A percentile compares a stretch with the other conserved stretches of the same genome.
These are phyloP conservation scores for Eriosoma lanigerum DNA, from an alignment of 1,140 invertebrate genomes.

Conservation along the genomic window DNA sequence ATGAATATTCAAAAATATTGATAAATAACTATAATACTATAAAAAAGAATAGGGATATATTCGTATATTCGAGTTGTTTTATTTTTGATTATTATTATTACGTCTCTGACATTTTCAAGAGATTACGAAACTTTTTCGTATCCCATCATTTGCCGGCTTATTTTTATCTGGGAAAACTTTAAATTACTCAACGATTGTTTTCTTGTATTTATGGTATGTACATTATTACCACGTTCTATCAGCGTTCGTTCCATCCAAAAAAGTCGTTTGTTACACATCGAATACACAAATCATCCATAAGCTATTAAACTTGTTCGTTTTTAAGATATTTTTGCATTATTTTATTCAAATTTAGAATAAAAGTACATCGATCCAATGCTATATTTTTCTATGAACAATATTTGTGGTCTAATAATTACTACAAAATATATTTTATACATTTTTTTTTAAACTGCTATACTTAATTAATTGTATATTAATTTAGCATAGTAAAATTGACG, in stretches of 20 bases:
- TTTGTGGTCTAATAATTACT: no score
- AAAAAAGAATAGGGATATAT: background rate
- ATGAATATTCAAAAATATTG: no score
- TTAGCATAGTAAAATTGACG: no score
- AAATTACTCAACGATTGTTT: constrained; percentile 43
- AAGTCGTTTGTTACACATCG: background rate
- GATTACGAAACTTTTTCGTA: background rate
- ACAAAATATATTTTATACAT: no score
- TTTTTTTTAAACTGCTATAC: no score
- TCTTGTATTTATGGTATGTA: background rate
- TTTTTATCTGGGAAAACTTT: constrained; percentile 16
- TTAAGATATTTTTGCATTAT: no score
- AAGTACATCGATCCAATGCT: no score
- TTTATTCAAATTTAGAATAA: no score
- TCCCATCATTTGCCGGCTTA: background rate
- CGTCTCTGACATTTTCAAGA: constrained; percentile 3
- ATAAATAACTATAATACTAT: no score
- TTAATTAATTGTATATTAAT: no score
- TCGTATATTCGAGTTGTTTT: background rate
- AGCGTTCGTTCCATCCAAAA: background rate
- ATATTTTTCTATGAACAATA: no score
- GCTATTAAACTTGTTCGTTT: background rate
- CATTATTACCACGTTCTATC: background rate
- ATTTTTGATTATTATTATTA: background rate
- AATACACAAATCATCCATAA: background rate